Evolutionary conservation across 2,113 vertebrate genomes (phyloP).

Genomic region (Epinephelus fuscoguttatus): DNA sequence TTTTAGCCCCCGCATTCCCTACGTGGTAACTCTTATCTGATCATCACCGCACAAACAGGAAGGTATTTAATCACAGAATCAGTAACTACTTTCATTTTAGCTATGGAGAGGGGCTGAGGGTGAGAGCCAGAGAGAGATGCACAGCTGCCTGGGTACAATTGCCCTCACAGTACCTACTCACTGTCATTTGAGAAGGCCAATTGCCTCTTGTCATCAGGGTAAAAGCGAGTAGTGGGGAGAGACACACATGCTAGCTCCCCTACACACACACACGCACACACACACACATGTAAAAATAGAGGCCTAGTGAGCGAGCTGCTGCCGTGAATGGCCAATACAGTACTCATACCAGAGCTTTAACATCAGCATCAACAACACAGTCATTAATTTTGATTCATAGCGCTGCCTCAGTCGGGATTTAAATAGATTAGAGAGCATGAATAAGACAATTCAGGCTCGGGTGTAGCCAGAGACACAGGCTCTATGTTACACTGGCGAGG

Average conservation of each 20-base stretch:
- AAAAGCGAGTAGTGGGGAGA: constrained; percentile 53
- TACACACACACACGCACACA: background rate
- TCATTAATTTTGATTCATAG: constrained; percentile 68
- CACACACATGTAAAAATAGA: constrained; percentile 45
- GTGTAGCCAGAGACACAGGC: constrained; percentile 42
- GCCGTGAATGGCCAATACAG: constrained; percentile 49
- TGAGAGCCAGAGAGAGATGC: constrained; percentile 36
- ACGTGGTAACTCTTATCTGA: constrained; percentile 52
- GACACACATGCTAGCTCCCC: constrained; percentile 30
- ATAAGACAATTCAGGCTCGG: constrained; percentile 64
- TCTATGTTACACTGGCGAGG: constrained; percentile 44
- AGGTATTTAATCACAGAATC: constrained; percentile 73
- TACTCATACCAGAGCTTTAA: constrained; percentile 56
- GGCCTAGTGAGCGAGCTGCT: constrained; percentile 29
- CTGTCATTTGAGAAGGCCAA: constrained; percentile 75
- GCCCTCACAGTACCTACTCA: constrained; percentile 67
- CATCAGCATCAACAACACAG: constrained; percentile 64
- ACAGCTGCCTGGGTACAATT: constrained; percentile 67
- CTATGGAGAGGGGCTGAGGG: constrained; percentile 8
- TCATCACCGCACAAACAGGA: constrained; percentile 50
- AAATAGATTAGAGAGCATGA: constrained; percentile 67
- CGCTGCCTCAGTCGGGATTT: constrained; percentile 38
- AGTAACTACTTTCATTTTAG: constrained; percentile 58
- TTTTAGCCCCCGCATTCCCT: constrained; percentile 53
- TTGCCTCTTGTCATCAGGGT: constrained; percentile 68